Evolutionary conservation across 1,140 invertebrate genomes (phyloP), one percentile per base, ranked within the genome.

Genomic region (Lucilia sericata): DNA sequence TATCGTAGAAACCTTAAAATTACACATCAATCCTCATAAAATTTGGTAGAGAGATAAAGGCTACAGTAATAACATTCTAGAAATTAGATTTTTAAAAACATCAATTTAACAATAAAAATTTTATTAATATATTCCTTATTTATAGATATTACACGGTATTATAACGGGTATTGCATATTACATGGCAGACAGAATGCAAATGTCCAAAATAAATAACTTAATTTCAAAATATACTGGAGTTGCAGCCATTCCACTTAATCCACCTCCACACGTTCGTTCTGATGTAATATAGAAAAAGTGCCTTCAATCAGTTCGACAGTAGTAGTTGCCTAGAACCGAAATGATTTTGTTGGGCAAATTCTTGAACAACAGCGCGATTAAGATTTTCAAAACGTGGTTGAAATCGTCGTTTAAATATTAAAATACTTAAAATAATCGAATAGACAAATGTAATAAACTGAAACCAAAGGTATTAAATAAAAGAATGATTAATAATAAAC

Each of bases 381-480:
- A 70, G 21, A 70, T 70, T 49, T 80, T 51, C n/a, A 21, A 13
- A 19, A 14, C 42, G 42, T 51, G n/a, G 42, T 21, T 49, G 42
- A 49, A 21, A 42, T 51, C 76, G n/a, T 12, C 76, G n/a, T 25
- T 21, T 49, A 51, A 49, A 25, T 80, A 80, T 19, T 21, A 80
- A 49, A 49, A 80, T 25, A 80, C 76, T 49, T 25, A 80, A 80
- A 80, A 80, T 21, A 21, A 80, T 80, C 9, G 76, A 80, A 80
- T 80, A 80, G 2, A 80, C 2, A 10, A 80, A 25, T 80, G 76
- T 80, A 21, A 80, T 21, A 49, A 49, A 21, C 76, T 80, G 19
- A 25, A 76, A 76, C 42, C 42, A 42, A 42, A 42, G 19, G 1
- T 36, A 34, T 47, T n/a, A 34, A 78, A 4, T 2, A 9, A 19